These are phyloP conservation scores for Aphelinus certus DNA, from an alignment of 1,140 invertebrate genomes.

Conservation along the genomic window DNA sequence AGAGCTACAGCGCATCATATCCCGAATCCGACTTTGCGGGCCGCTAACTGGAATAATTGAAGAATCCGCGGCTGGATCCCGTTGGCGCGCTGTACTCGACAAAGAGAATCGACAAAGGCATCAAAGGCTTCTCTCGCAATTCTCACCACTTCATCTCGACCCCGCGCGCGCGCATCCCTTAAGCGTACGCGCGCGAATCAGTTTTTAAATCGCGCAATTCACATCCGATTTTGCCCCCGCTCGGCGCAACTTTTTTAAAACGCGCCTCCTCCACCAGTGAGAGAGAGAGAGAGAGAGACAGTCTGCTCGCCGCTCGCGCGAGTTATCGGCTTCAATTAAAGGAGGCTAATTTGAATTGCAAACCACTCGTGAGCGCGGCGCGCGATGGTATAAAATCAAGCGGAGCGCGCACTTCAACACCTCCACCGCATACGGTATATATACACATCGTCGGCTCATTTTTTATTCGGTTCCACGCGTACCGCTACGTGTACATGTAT, in stretches of 20 bases:
- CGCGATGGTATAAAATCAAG: slow-evolving; percentile 18
- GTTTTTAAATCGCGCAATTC: background rate
- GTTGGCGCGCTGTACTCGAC: no score
- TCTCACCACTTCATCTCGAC: no score
- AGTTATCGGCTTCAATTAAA: slow-evolving; percentile 43
- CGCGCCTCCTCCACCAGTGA: background rate
- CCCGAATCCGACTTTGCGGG: no score
- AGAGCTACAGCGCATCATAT: no score
- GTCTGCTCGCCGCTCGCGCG: background rate
- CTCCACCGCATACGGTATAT: background rate
- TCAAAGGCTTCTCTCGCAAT: no score
- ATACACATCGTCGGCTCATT: slow-evolving; percentile 6
- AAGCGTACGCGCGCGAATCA: slow-evolving; percentile 19
- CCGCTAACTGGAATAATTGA: no score
- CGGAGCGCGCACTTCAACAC: slow-evolving; percentile 21
- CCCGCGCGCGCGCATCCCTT: no score
- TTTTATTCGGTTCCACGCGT: background rate
- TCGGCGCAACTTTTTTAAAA: background rate
- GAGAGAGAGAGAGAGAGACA: no score
- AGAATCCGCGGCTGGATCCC: no score
- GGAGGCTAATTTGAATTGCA: slow-evolving; percentile 53
- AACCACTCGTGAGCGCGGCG: slow-evolving; percentile 42
- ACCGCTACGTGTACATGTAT: background rate
- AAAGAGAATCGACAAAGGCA: no score
- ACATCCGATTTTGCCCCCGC: background rate